A percentile compares a stretch with the other conserved stretches of the same genome.
phyloP scores from a whole-genome alignment of 2,888 invertebrate species.

The Endotricha flammealis region DNA sequence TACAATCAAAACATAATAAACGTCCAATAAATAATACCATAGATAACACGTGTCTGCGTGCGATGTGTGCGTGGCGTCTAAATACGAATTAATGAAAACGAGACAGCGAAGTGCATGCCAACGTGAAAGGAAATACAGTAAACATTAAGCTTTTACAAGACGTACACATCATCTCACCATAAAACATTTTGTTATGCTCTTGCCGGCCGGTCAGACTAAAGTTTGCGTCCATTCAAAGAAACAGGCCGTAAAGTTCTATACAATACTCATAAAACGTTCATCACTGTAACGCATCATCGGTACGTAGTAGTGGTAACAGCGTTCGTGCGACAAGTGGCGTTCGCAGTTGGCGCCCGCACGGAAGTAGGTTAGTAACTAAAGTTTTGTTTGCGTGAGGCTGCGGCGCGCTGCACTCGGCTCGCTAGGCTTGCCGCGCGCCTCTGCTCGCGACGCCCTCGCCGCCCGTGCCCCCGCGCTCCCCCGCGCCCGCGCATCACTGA shows the following conservation, averaged over 20 bases:
- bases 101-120: constrained; percentile 58
- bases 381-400: constrained; percentile 79
- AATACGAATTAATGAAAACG: constrained; percentile 43
- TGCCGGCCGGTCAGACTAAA: constrained; percentile 47
- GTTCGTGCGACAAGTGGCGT: constrained; percentile 39
- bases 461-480: constrained; percentile 27
- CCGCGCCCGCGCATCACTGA: constrained; percentile 45
- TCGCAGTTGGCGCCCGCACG: constrained; percentile 74
- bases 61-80: constrained; percentile 59
- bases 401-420: constrained; percentile 62
- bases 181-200: constrained; percentile 70
- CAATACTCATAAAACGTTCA: constrained; percentile 54
- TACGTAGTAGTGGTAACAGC: constrained; percentile 22
- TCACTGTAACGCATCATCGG: constrained; percentile 59
- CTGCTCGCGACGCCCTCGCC: constrained; percentile 27
- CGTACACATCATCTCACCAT: constrained; percentile 72
- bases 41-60: constrained; percentile 38
- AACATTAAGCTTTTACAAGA: constrained; percentile 48
- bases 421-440: constrained; percentile 47
- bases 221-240: constrained; percentile 62
- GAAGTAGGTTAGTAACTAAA: constrained; percentile 79
- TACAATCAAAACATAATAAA: constrained; percentile 3
- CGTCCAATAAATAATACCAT: constrained; percentile 15
- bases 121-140: constrained; percentile 48
- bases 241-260: constrained; percentile 33